These are phyloP conservation scores for Epistrophella euchroma DNA, from an alignment of 2,888 invertebrate genomes.

Conservation along the genomic window DNA sequence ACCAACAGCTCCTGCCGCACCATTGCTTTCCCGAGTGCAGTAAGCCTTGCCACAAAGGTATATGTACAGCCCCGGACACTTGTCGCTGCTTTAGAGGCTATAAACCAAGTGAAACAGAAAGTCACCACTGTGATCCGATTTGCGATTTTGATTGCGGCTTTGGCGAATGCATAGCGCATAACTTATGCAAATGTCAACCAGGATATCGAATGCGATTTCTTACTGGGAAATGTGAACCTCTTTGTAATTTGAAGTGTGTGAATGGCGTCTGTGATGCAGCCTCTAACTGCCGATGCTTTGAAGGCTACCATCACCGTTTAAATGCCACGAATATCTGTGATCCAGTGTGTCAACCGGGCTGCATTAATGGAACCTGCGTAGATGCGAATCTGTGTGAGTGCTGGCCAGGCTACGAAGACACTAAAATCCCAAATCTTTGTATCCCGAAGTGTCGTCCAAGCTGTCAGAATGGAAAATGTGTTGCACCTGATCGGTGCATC, in stretches of 20 bases:
- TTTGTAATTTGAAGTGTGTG: constrained; percentile 80
- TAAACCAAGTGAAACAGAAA: constrained; percentile 76
- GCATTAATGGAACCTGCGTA: constrained; percentile 84
- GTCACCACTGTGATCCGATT: constrained; percentile 80
- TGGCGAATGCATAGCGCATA: constrained; percentile 81
- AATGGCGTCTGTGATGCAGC: constrained; percentile 84
- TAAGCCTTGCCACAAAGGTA: constrained; percentile 80
- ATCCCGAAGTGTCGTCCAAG: constrained; percentile 80
- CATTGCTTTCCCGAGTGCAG: constrained; percentile 80
- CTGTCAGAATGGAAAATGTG: constrained; percentile 84
- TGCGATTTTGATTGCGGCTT: constrained; percentile 80
- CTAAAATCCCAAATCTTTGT: constrained; percentile 79
- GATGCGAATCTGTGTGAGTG: constrained; percentile 82
- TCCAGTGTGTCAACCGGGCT: constrained; percentile 81
- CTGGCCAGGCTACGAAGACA: constrained; percentile 80
- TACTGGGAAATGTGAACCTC: constrained; percentile 80
- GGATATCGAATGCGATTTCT: constrained; percentile 81
- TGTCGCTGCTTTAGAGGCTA: constrained; percentile 84
- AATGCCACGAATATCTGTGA: constrained; percentile 80
- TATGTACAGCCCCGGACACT: constrained; percentile 82
- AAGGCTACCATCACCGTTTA: constrained; percentile 82
- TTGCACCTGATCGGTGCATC: constrained; percentile 84
- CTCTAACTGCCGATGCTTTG: constrained; percentile 85
- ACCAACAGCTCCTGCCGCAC: constrained; percentile 78
- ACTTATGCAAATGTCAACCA: constrained; percentile 80